Evolutionary conservation across 2,113 vertebrate genomes (phyloP), one percentile per base, ranked within the genome.

Genomic region (Turdus rufiventris): DNA sequence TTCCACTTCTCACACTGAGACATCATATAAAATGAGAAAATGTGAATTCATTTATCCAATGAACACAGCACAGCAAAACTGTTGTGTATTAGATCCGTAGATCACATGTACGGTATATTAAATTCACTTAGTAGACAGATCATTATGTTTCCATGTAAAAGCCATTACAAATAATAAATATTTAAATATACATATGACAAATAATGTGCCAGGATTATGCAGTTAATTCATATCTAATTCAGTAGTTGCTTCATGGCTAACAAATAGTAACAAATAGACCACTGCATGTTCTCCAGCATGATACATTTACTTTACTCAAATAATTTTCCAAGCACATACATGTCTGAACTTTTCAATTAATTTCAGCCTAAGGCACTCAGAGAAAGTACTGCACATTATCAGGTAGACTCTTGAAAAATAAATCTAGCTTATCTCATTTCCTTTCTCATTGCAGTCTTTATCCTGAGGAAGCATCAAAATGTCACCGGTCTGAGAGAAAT

Each of bases 201-300:
- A 93, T 91, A 82, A 77, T 29, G 16, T 95, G 88, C 31, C 88
- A 83, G 33, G 45, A 94, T 80, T 82, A 89, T 68, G 56, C 42
- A 91, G 75, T 83, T 77, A 95, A 90, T 85, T 95, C 33, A 83
- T 89, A 85, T 72, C 90, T 94, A 93, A 95, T 94, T 95, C 68
- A 91, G 40, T 15, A 86, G 68, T 67, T 70, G 43, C 36, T 68
- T 84, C 72, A 40, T 16, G 76, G 38, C 40, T 83, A 93, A 79
- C 54, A 88, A 91, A 90, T 73, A 72, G 45, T 65, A 73, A 68
- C 5, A 18, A 85, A 74, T 23, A 85, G 21, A 71, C 60, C 47
- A 88, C 14, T 48, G 42, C 24, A 85, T 58, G 38, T 94, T 94
- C 47, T 95, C 31, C 26, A 91, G 23, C 21, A 74, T 67, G 31